Percentiles rank a stretch among this genome's conserved stretches.
phyloP scores from a whole-genome alignment of 2,797 vertebrate genomes.

The Neomorphus geoffroyi region DNA sequence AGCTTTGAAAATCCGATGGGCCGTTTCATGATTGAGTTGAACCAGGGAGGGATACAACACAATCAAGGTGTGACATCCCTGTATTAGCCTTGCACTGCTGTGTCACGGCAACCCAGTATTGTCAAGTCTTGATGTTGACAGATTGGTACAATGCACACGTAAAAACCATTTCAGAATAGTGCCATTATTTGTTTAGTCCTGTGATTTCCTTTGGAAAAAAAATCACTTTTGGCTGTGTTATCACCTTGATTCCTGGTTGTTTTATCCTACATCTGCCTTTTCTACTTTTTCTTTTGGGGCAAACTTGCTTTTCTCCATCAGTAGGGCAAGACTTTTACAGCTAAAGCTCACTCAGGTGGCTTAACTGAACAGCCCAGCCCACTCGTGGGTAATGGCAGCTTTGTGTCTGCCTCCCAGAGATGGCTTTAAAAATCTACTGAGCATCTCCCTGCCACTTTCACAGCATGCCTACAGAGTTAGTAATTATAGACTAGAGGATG shows the following conservation, averaged over 20 bases:
- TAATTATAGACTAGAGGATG: background rate
- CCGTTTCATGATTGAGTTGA: background rate
- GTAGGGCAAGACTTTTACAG: background rate
- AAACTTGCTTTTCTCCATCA: background rate
- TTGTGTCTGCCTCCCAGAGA: background rate
- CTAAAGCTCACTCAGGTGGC: background rate
- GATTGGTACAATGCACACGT: background rate
- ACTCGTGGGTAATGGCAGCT: background rate
- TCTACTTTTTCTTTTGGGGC: background rate
- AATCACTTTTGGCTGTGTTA: background rate
- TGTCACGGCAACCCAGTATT: background rate
- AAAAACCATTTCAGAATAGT: background rate
- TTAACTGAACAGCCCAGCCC: background rate
- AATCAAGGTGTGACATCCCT: background rate
- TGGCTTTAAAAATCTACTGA: background rate
- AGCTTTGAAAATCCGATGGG: background rate
- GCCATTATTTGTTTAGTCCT: background rate
- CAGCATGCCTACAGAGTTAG: background rate
- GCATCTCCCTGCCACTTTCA: background rate
- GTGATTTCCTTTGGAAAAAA: background rate
- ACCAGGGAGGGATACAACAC: background rate
- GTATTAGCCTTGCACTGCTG: background rate
- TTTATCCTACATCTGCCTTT: background rate
- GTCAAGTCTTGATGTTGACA: background rate
- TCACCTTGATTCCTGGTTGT: background rate